Base-by-base conservation (phyloP, 2,888 invertebrate species). In the Schrankia costaestrigalis region DNA sequence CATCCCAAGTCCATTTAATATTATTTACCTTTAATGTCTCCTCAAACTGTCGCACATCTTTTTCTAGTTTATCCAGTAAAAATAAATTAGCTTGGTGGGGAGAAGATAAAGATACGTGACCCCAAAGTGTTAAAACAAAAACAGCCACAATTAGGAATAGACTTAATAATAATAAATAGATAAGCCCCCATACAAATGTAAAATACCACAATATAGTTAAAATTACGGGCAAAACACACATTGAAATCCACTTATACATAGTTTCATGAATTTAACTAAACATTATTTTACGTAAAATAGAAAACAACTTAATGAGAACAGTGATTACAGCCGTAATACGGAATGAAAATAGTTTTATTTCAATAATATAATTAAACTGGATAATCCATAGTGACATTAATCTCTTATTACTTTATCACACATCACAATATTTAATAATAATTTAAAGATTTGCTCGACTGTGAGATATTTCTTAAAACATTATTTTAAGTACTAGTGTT, bases 71-170 rank as follows among this genome's bases (percentile, higher is more conserved):
- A 55, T 91, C 90, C 39, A 91, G 71, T 41, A 89, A 63, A 61
- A 90, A 90, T 22, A 90, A 66, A 23, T 90, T 89, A 23, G 91
- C 91, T 71, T 91, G 90, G 66, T 92, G 91, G 26, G 90, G 90
- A 10, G 92, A 90, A 11, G 92, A 92, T 19, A 93, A 73, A 40
- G 90, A 87, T 32, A 92, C 80, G 66, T 93, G 92, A 42, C 92
- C 89, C 89, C 91, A 90, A 57, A 92, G 74, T 5, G 85, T 80
- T 30, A 86, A 65, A 10, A 68, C 56, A 49, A 85, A 81, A 31
- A 78, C 69, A 30, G 65, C 60, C 44, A 73, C 37, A 34, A 72
- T 35, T 10, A 83, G 37, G 35, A 73, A 71, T 38, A 69, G 23
- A 58, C 72, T 78, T 27, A 84, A 52, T 29, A 72, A 14, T 27